Evolutionary conservation across 64 coral and sea anemone genomes (phyloP), one percentile per base, ranked within the genome.

Genomic region (Montipora cactus): DNA sequence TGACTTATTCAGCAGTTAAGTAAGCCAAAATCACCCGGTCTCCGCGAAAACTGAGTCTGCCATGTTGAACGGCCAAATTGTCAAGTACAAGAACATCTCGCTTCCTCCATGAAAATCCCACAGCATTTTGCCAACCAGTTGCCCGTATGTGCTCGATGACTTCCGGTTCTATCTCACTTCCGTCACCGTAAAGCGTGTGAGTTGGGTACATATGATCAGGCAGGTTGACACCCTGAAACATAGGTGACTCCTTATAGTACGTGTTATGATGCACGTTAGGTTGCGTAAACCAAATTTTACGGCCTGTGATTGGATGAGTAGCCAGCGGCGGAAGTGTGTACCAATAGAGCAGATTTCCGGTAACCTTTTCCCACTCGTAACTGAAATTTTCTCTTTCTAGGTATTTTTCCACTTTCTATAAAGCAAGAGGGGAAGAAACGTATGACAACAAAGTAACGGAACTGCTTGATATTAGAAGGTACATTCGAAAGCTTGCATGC

Each of bases 221-320:
- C 37, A 99, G 44, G 5, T 57, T 84, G 11, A 90, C 81, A 47
- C 83, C 92, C 21, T 94, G 83, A 77, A 91, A 99, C 94, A 93
- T 94, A 2, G 94, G 97, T 21, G 87, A 94, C 15, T 99, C 92
- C 46, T 83, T 94, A 89, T 90, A 96, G 67, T 94, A 99, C 2
- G 91, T 92, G 75, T 93, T 95, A 37, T 96, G 97, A 57, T 96
- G 91, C 4, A 94, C 88, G 55, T 90, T 85, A 8, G 89, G 53
- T 85, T 99, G 94, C 50, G 90, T 99, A 44, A 99, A 99, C 97
- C 97, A 99, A 13, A 96, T 79, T 49, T 87, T 64, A 62, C 91
- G 91, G n/a, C 97, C 97, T 48, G 91, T 99, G 55, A 59, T 59
- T 72, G 94, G 94, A 83, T 99, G 94, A 49, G 77, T 93, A n/a